Percentiles rank a stretch among this genome's conserved stretches.
Conservation (phyloP, 1,140 invertebrate species). For the Colletes latitarsis region DNA sequence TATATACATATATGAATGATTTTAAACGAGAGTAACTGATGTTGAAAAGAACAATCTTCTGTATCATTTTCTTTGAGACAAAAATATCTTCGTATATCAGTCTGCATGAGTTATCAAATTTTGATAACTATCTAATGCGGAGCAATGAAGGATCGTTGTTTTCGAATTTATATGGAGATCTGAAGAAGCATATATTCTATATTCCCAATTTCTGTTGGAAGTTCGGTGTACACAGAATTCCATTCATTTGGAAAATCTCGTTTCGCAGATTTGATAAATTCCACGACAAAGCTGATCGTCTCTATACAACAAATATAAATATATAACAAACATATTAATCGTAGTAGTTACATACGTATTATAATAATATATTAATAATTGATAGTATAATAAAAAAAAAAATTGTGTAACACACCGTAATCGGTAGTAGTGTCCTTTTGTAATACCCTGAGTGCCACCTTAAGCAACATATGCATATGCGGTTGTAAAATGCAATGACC, state of each 20-base stretch:
- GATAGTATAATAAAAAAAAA: constrained; percentile 14
- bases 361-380: background rate
- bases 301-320: constrained; percentile 75
- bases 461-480: constrained; percentile 82
- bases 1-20: constrained; percentile 10
- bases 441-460: constrained; percentile 81
- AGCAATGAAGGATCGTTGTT: background rate
- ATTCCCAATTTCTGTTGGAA: constrained; percentile 75
- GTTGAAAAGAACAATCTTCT: background rate
- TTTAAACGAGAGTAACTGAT: background rate
- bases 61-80: background rate
- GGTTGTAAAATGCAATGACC: constrained; percentile 81
- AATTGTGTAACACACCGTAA: constrained; percentile 71
- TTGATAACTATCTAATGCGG: background rate
- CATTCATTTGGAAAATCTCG: constrained; percentile 83
- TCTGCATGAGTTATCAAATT: background rate
- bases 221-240: constrained; percentile 72
- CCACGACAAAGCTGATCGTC: constrained; percentile 77
- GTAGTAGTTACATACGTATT: background rate
- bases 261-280: constrained; percentile 82
- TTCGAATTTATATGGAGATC: constrained; percentile 14
- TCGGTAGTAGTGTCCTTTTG: constrained; percentile 80
- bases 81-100: constrained; percentile 17
- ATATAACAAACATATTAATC: background rate
- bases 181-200: constrained; percentile 72